Base-by-base conservation (phyloP, 92 coral and sea anemone species). In the Epizoanthus illoricatus region DNA sequence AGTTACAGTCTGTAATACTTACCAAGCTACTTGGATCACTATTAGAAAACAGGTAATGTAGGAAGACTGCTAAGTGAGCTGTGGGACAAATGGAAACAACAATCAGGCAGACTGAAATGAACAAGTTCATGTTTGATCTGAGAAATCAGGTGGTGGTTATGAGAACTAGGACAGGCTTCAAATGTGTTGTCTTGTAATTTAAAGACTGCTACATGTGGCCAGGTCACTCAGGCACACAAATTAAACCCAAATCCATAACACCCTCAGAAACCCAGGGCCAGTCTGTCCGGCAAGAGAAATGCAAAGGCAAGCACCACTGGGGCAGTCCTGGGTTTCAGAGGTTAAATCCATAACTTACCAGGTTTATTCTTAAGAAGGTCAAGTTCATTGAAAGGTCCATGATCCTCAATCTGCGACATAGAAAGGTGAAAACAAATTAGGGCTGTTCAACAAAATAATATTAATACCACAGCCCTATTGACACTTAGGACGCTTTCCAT, bases 1-100 rank as follows among this genome's bases (percentile, higher is more conserved):
- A 64, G 16, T 49, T 45, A 12, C 36, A 1, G 36, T 80, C 36
- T 0, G 36, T 80, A 60, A 18, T 83, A 85, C 99, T 85, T 88
- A 97, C 99, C 99, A 97, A 80, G 52, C 98, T 91, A 64, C 97
- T 91, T 80, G 99, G 99, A 84, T 97, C 99, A 80, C 92, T 90
- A 85, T 97, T 97, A 18, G 99, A 97, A 74, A 97, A 94, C 47
- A 94, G 91, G 79, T 97, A 97, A 83, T 97, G 99, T 39, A 97
- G 95, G 70, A 97, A 97, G 63, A 97, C 99, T 39, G 98, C 97
- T 76, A 97, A 75, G 73, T 97, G 99, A 42, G 99, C 99, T 97
- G 88, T 3, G 87, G 88, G 76, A 63, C 28, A 59, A 83, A 76
- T 54, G 20, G 40, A 63, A 42, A 39, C 5, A 11, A 76, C 36